phyloP scores from a whole-genome alignment of 2,797 vertebrate species.

The Phrynocephalus guinanensis region DNA sequence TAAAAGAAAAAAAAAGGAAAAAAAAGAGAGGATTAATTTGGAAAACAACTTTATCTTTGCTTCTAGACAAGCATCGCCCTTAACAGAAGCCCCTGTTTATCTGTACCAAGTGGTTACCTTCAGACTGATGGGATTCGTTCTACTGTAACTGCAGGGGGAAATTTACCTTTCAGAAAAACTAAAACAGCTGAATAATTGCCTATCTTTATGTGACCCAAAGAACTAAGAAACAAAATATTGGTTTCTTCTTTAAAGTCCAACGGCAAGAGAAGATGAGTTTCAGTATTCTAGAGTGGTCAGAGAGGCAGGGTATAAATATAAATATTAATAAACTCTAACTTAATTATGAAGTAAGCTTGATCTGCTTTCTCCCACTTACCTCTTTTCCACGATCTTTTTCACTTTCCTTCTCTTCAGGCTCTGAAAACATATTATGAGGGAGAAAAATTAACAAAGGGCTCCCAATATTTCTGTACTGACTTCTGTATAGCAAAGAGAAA shows the following conservation, averaged over 20 bases:
- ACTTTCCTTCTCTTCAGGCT: conserved; percentile 77
- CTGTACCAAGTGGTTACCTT: neutral
- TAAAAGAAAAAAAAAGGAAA: conserved; percentile 18
- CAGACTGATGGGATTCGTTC: neutral
- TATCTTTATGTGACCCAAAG: neutral
- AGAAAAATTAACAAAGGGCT: conserved; percentile 46
- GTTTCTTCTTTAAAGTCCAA: neutral
- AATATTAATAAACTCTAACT: too few relatives aligned
- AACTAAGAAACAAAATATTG: neutral
- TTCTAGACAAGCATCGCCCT: neutral
- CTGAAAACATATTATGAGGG: conserved; percentile 73
- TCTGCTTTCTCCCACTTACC: conserved; percentile 76
- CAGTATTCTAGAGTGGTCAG: neutral
- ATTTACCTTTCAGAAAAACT: neutral
- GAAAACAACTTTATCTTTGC: neutral
- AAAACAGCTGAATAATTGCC: neutral
- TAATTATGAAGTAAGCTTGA: conserved; percentile 37
- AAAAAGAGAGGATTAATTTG: conserved; percentile 4
- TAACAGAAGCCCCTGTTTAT: neutral
- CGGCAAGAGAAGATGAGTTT: neutral
- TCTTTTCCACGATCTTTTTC: conserved; percentile 71
- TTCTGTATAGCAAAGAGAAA: conserved; percentile 26
- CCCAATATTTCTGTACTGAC: conserved; percentile 42
- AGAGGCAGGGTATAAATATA: too few relatives aligned
- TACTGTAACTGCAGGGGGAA: neutral